phyloP scores from a whole-genome alignment of 1,140 invertebrate species.

The Trichonephila inaurata region DNA sequence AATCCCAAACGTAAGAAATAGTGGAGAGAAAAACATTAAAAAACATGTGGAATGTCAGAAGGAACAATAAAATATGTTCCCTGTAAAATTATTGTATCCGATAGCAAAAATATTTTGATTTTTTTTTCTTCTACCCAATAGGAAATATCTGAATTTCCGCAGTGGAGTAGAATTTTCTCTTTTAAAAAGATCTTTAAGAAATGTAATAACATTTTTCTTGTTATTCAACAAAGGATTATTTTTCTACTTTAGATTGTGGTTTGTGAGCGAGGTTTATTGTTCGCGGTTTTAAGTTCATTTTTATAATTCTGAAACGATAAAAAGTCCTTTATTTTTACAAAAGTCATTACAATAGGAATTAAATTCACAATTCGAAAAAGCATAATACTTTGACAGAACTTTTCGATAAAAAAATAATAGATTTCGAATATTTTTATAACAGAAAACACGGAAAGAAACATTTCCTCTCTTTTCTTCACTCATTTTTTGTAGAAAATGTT shows the following conservation, averaged over 20 bases:
- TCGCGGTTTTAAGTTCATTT: neutral
- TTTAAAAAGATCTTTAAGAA: neutral
- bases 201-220: neutral
- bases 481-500: too few species aligned
- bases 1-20: neutral
- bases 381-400: too few species aligned
- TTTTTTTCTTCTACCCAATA: neutral
- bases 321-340: too few species aligned
- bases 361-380: too few species aligned
- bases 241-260: neutral
- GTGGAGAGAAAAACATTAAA: slow-evolving; percentile 3
- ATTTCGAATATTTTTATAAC: too few species aligned
- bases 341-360: too few species aligned
- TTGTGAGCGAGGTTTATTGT: neutral
- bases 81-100: neutral
- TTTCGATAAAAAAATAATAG: too few species aligned
- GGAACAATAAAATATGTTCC: slow-evolving; percentile 1
- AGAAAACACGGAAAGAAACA: too few species aligned
- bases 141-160: neutral
- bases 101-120: neutral
- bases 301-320: too few species aligned
- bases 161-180: neutral
- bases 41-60: neutral
- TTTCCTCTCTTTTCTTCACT: too few species aligned
- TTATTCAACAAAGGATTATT: neutral